A percentile compares a stretch with the other conserved stretches of the same genome.
Evolutionary conservation across 2,797 vertebrate species (phyloP).

Genomic region (Acestrorhynchus altus): DNA sequence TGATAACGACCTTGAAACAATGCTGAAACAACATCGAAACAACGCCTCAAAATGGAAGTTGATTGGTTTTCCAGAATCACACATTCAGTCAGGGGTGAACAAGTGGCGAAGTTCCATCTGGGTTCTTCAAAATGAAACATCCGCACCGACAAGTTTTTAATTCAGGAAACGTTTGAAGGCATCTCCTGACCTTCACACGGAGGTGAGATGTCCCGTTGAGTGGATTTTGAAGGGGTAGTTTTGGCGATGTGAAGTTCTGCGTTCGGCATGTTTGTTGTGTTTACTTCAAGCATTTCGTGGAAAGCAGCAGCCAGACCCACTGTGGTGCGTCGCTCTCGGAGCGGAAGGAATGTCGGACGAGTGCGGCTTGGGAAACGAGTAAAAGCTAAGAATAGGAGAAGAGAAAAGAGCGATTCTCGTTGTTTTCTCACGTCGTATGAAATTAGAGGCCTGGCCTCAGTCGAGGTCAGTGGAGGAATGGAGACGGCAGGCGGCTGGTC

Average conservation of each 20-base stretch:
- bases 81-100: too few species aligned
- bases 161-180: too few species aligned
- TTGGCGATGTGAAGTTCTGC: neutral
- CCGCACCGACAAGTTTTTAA: too few species aligned
- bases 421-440: conserved; percentile 6
- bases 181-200: too few species aligned
- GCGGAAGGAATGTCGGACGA: conserved; percentile 30
- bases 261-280: conserved; percentile 7
- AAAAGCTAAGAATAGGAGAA: conserved; percentile 44
- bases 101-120: too few species aligned
- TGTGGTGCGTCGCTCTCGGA: conserved; percentile 24
- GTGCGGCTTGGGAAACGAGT: conserved; percentile 19
- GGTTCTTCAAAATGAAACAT: too few species aligned
- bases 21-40: too few species aligned
- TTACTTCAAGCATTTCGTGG: conserved; percentile 10
- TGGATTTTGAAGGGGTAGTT: too few species aligned
- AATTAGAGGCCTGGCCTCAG: conserved; percentile 10
- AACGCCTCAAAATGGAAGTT: too few species aligned
- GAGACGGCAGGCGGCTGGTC: neutral
- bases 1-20: too few species aligned
- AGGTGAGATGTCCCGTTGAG: too few species aligned
- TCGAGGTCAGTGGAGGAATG: neutral
- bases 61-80: too few species aligned
- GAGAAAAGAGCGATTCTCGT: neutral
- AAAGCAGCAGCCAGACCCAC: conserved; percentile 36